Conservation (phyloP, 1,140 invertebrate genomes). For the Panagrolaimus sp. region DNA sequence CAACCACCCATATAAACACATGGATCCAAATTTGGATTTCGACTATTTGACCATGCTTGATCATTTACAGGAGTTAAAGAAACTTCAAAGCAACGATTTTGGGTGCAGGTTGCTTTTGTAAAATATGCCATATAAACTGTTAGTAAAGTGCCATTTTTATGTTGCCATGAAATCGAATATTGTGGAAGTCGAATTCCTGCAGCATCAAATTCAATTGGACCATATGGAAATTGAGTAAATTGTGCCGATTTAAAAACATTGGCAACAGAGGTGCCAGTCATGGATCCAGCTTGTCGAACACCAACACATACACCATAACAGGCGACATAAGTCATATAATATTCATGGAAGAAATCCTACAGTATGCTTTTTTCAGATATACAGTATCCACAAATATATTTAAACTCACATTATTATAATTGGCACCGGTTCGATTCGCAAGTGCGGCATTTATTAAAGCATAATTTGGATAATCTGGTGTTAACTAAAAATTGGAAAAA, state of each 20-base stretch:
- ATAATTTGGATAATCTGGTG: conserved; percentile 5
- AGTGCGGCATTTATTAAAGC: neutral
- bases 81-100: conserved; percentile 3
- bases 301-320: neutral
- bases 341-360: neutral
- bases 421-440: neutral
- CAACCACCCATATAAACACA: conserved; percentile 46
- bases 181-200: neutral
- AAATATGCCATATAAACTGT: neutral
- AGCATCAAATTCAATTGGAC: neutral
- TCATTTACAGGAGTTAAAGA: neutral
- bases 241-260: neutral
- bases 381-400: neutral
- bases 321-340: neutral
- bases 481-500: neutral
- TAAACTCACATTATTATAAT: neutral
- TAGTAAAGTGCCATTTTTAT: neutral
- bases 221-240: neutral
- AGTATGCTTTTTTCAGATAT: neutral
- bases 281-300: neutral
- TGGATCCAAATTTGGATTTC: neutral
- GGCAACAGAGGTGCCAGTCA: neutral
- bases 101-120: neutral
- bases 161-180: neutral
- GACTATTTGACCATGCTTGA: neutral